Base-by-base conservation (phyloP, 2,888 invertebrate species). In the Platycheirus albimanus region DNA sequence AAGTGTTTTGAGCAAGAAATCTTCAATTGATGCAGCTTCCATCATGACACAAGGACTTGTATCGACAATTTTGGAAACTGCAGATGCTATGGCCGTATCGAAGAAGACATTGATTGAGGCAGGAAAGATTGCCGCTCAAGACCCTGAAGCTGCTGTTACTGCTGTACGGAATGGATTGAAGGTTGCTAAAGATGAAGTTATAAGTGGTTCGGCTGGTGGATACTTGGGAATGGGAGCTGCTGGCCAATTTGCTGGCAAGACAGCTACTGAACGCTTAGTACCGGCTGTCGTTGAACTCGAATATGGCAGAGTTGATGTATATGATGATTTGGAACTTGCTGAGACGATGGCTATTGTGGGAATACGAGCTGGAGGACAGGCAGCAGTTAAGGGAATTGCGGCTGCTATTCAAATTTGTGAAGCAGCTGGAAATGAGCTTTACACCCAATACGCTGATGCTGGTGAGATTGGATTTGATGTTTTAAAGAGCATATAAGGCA, bases 71-170 rank as follows among this genome's bases (percentile, higher is more conserved):
- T 17, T 28, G 10, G 43, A 56, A 13, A 30, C 45, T 11, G 54
- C 54, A 28, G 47, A 63, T 10, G 51, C 30, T 3, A 11, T 38
- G 0, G 4, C 28, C 3, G 5, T 52, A 3, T 10, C 13, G 11
- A 33, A 43, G 24, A 58, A 47, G 5, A 15, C 43, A 11, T 3
- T 56, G 2, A 0, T 15, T n/a, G 20, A 19, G 13, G 28, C 52
- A 24, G 20, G 1, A 36, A 13, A 36, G 10, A 6, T 52, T 24
- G 43, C 52, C 11, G 10, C 3, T 11, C 15, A 30, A 3, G 45
- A 47, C 1, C 11, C 5, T 41, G 41, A 58, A 28, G 58, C 52
- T 76, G 58, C 28, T 24, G 41, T 51, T 33, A n/a, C 1, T 11
- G 15, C 6, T 1, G 10, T 58, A 1, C 58, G 3, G 5, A 58